Conservation (phyloP, 2,797 vertebrate species). For the Mycteria americana region DNA sequence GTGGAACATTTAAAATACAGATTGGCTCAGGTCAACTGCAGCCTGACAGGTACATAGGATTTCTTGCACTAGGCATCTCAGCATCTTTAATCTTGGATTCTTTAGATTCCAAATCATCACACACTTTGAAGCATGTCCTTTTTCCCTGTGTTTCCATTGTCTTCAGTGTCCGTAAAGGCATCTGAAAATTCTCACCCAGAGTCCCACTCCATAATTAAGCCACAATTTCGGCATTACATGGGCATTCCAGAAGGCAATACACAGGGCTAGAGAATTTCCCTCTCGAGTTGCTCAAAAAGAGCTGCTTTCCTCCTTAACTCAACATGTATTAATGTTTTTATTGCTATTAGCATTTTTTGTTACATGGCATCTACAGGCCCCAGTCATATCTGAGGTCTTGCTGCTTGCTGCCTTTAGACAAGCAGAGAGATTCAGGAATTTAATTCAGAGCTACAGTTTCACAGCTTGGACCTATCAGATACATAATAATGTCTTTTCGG, state of each 20-base stretch:
- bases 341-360: not conserved
- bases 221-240: rapidly evolving
- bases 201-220: not conserved
- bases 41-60: not conserved
- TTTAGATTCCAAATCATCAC: not conserved
- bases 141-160: not conserved
- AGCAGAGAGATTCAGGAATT: not conserved
- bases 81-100: not conserved
- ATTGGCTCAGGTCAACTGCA: not conserved
- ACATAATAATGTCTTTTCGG: not conserved
- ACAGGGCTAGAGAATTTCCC: not conserved
- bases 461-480: not conserved
- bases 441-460: not conserved
- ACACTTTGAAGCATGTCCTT: rapidly evolving
- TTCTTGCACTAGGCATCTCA: not conserved
- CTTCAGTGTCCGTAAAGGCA: not conserved
- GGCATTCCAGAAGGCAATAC: not conserved
- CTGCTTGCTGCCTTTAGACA: not conserved
- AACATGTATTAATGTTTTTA: not conserved
- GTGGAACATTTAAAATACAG: not conserved
- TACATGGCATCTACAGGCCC: not conserved
- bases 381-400: not conserved
- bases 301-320: not conserved
- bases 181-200: not conserved
- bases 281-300: not conserved